phyloP scores from a whole-genome alignment of 2,888 invertebrate species.

The Quadroppia sp. region DNA sequence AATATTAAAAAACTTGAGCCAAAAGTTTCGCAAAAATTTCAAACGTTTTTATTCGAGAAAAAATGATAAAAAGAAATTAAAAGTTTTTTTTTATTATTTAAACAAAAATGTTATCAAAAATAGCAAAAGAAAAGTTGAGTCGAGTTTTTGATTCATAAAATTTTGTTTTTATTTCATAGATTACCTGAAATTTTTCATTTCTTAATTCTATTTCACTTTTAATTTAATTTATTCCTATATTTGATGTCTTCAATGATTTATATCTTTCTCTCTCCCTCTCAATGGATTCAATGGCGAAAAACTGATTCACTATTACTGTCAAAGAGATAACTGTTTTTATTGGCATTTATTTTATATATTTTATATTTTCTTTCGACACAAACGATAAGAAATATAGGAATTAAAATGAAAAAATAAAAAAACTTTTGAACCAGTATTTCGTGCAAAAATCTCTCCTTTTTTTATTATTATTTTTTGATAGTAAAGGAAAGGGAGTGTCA shows the following conservation, averaged over 20 bases:
- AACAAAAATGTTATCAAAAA: too few species aligned
- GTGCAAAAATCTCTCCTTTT: neutral
- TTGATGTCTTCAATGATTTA: neutral
- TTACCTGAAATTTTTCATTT: neutral
- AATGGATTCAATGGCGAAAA: neutral
- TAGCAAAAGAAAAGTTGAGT: neutral
- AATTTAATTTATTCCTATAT: neutral
- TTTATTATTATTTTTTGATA: neutral
- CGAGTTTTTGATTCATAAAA: slow-evolving; percentile 14
- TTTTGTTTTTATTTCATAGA: neutral
- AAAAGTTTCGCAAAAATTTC: too few species aligned
- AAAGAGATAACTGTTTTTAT: slow-evolving; percentile 18
- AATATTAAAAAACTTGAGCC: too few species aligned
- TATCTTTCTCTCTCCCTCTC: neutral
- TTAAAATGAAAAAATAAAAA: neutral
- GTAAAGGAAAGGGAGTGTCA: slow-evolving; percentile 9
- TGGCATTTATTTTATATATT: neutral
- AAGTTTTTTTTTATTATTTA: too few species aligned
- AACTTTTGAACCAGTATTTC: neutral
- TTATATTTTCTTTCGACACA: neutral
- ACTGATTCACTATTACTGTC: neutral
- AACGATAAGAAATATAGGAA: neutral
- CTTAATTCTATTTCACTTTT: too few species aligned
- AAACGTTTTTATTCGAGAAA: too few species aligned
- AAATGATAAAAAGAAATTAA: too few species aligned